Evolutionary conservation across 2,113 vertebrate species (phyloP).

Genomic region (Gnathonemus longibarbis): DNA sequence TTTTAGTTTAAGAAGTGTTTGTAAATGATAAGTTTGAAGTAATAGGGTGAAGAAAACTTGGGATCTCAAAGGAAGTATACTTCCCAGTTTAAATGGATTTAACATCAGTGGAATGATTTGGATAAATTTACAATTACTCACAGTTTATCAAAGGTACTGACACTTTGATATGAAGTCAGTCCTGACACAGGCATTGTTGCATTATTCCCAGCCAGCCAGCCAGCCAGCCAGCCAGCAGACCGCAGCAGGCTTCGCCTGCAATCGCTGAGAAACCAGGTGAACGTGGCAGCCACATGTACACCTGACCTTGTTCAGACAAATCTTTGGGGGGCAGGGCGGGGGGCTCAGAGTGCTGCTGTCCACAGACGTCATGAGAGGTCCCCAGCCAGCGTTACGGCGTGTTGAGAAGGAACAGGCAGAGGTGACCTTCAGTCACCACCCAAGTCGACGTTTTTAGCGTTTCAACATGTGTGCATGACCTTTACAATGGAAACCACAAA

Average conservation of each 20-base stretch:
- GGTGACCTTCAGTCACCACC: conserved; percentile 73
- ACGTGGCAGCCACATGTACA: background rate
- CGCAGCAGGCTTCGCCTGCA: background rate
- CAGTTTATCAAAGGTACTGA: background rate
- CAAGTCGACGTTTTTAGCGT: conserved; percentile 31
- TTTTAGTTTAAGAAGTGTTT: background rate
- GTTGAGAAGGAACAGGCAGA: conserved; percentile 41
- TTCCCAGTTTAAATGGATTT: background rate
- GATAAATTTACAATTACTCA: background rate
- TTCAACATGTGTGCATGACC: conserved; percentile 62
- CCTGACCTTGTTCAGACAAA: background rate
- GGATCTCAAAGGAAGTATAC: background rate
- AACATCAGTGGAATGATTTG: background rate
- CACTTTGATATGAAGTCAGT: background rate
- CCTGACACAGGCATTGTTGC: background rate
- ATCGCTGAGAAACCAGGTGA: background rate
- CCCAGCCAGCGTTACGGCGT: background rate
- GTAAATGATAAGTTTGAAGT: background rate
- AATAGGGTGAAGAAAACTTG: background rate
- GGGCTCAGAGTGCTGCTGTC: background rate
- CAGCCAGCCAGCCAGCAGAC: background rate
- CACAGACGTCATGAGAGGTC: background rate
- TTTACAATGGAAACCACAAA: conserved; percentile 85
- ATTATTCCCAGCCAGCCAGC: background rate
- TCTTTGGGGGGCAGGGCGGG: background rate